Evolutionary conservation across 2,888 invertebrate genomes (phyloP).

Genomic region (Dermolepida albohirtum): DNA sequence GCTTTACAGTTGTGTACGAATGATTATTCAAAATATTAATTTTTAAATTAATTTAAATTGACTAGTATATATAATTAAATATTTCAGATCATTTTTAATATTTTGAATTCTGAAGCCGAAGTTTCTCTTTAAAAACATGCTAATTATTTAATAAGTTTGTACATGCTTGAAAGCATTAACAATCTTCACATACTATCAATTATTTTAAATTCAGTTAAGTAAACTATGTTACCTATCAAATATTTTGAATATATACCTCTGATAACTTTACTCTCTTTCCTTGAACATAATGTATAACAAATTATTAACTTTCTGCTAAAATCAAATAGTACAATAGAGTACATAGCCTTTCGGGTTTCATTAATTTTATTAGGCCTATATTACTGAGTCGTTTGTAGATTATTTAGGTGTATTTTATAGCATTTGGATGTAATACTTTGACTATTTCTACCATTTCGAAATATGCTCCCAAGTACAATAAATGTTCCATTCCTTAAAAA

Average conservation of each 20-base stretch:
- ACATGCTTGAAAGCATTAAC: no score
- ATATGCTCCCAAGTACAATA: constrained; percentile 59
- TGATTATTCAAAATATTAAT: no score
- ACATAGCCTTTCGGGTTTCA: constrained; percentile 55
- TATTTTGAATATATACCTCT: constrained; percentile 57
- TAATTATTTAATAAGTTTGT: no score
- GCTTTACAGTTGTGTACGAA: no score
- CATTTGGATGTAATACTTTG: constrained; percentile 55
- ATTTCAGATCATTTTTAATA: no score
- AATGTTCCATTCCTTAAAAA: constrained; percentile 55
- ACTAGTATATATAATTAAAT: no score
- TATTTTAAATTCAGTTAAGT: constrained; percentile 61
- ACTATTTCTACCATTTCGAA: constrained; percentile 56
- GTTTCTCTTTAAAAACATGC: no score
- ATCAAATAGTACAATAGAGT: constrained; percentile 33
- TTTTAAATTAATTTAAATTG: no score
- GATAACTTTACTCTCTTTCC: constrained; percentile 57
- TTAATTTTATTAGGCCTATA: constrained; percentile 59
- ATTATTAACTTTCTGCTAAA: constrained; percentile 2
- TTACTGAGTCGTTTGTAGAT: constrained; percentile 57
- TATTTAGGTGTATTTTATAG: constrained; percentile 58
- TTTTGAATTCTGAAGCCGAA: no score
- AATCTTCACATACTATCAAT: constrained; percentile 57
- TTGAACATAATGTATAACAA: constrained; percentile 44
- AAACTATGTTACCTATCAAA: constrained; percentile 59